Evolutionary conservation across 1,140 invertebrate genomes (phyloP).

Genomic region (Callitettix versicolor): DNA sequence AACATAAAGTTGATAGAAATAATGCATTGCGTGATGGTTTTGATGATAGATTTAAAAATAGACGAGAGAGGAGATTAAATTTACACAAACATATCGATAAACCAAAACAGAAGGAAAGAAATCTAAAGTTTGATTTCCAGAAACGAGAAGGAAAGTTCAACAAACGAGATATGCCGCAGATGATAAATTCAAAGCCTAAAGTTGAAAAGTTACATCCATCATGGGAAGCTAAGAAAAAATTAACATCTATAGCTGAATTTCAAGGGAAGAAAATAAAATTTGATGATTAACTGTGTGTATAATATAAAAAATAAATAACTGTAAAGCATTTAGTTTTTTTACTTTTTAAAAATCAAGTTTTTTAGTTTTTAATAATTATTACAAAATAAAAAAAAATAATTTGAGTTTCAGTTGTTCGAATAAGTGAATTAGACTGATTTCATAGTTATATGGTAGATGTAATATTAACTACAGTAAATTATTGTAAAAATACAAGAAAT

Average conservation of each 20-base stretch:
- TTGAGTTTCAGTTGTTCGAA: too few species aligned
- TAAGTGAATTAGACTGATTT: too few species aligned
- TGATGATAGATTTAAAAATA: not conserved
- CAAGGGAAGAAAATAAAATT: conserved; percentile 39
- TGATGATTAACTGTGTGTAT: conserved; percentile 23
- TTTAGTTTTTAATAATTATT: too few species aligned
- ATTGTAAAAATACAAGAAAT: too few species aligned
- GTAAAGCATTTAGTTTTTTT: too few species aligned
- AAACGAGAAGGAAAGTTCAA: not conserved
- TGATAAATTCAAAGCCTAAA: not conserved
- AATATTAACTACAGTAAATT: too few species aligned
- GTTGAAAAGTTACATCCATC: conserved; percentile 44
- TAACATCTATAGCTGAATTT: conserved; percentile 35
- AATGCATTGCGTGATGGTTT: not conserved
- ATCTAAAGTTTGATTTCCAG: not conserved
- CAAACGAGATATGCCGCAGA: not conserved
- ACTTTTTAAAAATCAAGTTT: too few species aligned
- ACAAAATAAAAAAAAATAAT: too few species aligned
- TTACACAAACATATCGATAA: not conserved
- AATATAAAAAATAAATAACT: too few species aligned
- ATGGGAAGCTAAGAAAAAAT: conserved; percentile 46
- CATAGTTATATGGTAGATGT: too few species aligned
- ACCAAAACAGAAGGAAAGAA: not conserved
- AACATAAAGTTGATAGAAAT: not conserved
- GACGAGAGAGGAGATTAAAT: conserved; percentile 14